Conservation (phyloP, 2,888 invertebrate species). For the Eremobia ochroleuca region DNA sequence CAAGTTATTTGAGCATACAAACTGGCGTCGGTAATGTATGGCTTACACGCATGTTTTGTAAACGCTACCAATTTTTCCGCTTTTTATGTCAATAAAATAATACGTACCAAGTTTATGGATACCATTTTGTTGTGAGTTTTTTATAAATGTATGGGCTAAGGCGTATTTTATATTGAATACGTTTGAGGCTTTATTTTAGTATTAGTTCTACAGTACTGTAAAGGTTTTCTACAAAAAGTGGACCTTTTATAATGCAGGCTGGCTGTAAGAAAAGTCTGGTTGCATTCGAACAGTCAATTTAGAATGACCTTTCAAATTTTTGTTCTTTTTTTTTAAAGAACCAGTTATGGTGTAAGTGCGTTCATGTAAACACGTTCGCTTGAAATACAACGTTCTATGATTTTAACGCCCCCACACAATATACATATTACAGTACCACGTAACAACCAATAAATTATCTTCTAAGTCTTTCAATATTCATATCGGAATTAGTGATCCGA, state of each 20-base stretch:
- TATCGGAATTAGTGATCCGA: background rate
- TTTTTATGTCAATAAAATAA: background rate
- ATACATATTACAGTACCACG: too few relatives aligned
- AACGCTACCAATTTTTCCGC: background rate
- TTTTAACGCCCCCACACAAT: too few relatives aligned
- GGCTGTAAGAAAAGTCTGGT: too few relatives aligned
- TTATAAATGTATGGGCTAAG: background rate
- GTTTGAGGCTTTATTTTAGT: background rate
- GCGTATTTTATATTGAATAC: background rate
- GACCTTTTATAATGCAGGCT: too few relatives aligned
- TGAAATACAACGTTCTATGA: background rate
- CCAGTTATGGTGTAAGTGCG: background rate
- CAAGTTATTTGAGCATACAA: background rate
- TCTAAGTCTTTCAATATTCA: background rate
- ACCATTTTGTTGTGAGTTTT: background rate
- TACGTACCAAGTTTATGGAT: background rate
- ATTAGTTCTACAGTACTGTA: background rate
- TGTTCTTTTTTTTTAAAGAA: background rate
- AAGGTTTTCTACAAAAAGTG: background rate
- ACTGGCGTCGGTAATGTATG: background rate
- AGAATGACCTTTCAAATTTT: too few relatives aligned
- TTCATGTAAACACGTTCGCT: background rate
- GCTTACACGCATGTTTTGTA: background rate
- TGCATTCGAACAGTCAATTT: too few relatives aligned
- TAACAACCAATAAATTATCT: background rate